These are phyloP conservation scores for Charadrius vociferus DNA, from an alignment of 2,113 vertebrate species.

Conservation along the genomic window DNA sequence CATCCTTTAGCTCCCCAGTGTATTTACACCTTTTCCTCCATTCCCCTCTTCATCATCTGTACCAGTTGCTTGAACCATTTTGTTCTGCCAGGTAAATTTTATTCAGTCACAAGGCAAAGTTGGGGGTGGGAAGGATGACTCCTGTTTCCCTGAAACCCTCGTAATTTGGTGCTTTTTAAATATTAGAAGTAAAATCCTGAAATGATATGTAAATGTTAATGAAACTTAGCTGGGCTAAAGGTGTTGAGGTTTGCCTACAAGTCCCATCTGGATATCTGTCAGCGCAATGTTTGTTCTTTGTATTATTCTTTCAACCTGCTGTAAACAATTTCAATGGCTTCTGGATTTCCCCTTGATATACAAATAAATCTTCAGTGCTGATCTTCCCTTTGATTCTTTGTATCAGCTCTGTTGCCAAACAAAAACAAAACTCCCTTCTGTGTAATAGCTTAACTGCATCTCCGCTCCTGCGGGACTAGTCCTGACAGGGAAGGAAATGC, in stretches of 20 bases:
- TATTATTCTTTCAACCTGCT: constrained; percentile 21
- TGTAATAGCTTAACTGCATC: background rate
- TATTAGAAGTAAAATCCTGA: background rate
- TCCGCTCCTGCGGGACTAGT: background rate
- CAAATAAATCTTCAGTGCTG: constrained; percentile 9
- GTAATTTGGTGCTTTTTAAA: background rate
- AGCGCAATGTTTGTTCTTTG: background rate
- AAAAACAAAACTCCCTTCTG: constrained; percentile 29
- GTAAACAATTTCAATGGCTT: constrained; percentile 43
- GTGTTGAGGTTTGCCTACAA: background rate
- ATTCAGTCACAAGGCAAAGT: background rate
- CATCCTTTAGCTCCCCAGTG: background rate
- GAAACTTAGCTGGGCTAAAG: background rate
- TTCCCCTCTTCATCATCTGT: background rate
- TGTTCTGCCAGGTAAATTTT: background rate
- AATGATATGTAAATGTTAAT: background rate
- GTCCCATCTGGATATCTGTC: background rate
- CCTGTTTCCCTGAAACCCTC: background rate
- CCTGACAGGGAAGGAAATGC: background rate
- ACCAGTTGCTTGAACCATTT: background rate
- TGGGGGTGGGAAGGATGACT: fast-evolving
- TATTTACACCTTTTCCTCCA: background rate
- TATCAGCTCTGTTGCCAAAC: constrained; percentile 36
- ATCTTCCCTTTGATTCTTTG: constrained; percentile 4
- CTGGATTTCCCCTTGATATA: constrained; percentile 36